These are phyloP conservation scores for Stichodactyla mertensii DNA, from an alignment of 64 coral and sea anemone species.

Conservation along the genomic window DNA sequence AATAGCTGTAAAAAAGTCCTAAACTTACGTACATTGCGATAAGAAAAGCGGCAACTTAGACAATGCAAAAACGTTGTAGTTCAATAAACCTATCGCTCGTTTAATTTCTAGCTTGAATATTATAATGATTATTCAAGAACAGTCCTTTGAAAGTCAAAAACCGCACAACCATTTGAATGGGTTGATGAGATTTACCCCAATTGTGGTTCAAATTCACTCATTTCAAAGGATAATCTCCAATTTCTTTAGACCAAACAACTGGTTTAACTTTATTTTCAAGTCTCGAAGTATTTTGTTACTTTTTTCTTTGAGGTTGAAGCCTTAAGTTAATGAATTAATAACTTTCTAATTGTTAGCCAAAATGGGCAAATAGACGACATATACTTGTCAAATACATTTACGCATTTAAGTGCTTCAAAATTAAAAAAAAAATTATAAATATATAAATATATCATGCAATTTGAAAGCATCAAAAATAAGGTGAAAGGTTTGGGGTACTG, in stretches of 20 bases:
- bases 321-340: not conserved
- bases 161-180: not conserved
- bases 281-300: not conserved
- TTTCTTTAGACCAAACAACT: not conserved
- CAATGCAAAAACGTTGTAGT: not conserved
- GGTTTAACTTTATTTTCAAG: not conserved
- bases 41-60: not conserved
- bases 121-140: conserved; percentile 11
- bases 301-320: not conserved
- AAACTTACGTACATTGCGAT: not conserved
- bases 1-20: too few relatives aligned
- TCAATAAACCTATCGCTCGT: not conserved
- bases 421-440: not conserved
- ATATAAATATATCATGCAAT: not conserved
- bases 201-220: not conserved
- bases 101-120: conserved; percentile 6
- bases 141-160: not conserved
- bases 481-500: not conserved
- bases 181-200: not conserved
- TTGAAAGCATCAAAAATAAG: not conserved
- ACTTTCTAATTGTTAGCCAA: not conserved
- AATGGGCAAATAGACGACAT: not conserved
- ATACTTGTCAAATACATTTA: not conserved
- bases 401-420: not conserved
- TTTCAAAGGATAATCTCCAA: not conserved